phyloP scores from a whole-genome alignment of 2,888 invertebrate species.

The Heliconius sara region DNA sequence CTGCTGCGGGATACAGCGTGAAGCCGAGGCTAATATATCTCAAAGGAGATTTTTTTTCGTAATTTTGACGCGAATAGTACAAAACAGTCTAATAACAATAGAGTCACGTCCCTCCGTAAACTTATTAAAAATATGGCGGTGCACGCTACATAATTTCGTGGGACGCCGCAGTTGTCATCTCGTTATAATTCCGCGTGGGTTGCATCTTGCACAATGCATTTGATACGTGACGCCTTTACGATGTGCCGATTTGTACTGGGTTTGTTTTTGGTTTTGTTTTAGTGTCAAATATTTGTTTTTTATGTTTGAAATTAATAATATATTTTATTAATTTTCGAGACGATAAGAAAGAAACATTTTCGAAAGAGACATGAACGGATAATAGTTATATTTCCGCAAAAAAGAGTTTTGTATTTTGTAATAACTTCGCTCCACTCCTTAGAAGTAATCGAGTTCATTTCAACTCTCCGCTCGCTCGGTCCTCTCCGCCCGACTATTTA shows the following conservation, averaged over 20 bases:
- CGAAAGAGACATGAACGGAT: too few relatives aligned
- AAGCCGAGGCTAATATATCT: not conserved
- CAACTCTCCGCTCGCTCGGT: too few relatives aligned
- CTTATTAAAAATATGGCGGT: slow-evolving; percentile 34
- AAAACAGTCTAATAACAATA: slow-evolving; percentile 17
- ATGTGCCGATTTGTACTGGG: slow-evolving; percentile 60
- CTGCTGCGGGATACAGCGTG: too few relatives aligned
- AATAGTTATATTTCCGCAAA: too few relatives aligned
- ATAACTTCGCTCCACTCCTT: too few relatives aligned
- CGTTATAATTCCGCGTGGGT: slow-evolving; percentile 56
- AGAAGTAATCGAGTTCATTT: too few relatives aligned
- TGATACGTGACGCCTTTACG: slow-evolving; percentile 63
- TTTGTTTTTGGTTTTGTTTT: slow-evolving; percentile 32
- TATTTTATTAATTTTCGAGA: too few relatives aligned
- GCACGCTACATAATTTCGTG: slow-evolving; percentile 40
- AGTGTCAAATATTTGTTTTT: not conserved
- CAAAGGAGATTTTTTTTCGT: not conserved
- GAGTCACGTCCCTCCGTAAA: slow-evolving; percentile 30
- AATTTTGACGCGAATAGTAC: not conserved
- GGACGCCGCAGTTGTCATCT: slow-evolving; percentile 42
- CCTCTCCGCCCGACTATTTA: too few relatives aligned
- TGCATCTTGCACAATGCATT: slow-evolving; percentile 62
- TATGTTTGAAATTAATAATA: not conserved
- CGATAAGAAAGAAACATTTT: too few relatives aligned
- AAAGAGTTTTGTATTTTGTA: too few relatives aligned